Base-by-base conservation (phyloP, 2,888 invertebrate genomes). In the Orchesellides sinensis region DNA sequence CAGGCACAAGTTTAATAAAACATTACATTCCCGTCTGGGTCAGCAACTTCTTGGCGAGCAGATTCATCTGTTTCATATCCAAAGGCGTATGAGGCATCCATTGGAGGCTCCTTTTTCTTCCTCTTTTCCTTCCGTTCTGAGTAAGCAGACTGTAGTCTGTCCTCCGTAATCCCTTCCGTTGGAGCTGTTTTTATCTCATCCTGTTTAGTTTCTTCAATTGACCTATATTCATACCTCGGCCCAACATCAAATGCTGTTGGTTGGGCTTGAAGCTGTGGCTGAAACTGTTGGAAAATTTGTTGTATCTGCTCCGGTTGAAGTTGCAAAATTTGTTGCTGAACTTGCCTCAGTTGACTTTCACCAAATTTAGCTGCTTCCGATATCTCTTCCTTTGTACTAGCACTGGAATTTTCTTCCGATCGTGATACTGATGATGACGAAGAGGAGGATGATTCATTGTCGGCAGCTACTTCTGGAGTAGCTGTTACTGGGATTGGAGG, bases 21-120 rank as follows among this genome's bases (percentile, higher is more conserved):
- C n/a, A 74, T 78, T 35, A 87, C 84, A 73, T 85, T 87, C 12
- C 87, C 87, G 40, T 74, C 78, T 2, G 81, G 75, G 54, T 87
- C 87, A 2, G 85, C 61, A 29, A 77, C 79, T 78, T 87, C 87
- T 32, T 84, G 84, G 17, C 87, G 32, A 23, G 84, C 69, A 14
- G 85, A 83, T 61, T 87, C 87, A 49, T 81, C 81, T 0, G 81
- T 74, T 69, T 83, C 75, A 68, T 83, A 87, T 17, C 85, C 85
- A 61, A 87, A 87, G 1, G 84, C 83, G 65, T 87, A 87, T 1
- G 87, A 84, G 6, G 83, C 74, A 59, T 85, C 85, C 35, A 81
- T 61, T 0, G 84, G 75, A 1, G 73, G 73, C 19, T 77, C 32
- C 40, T 68, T 66, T 17, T 80, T 63, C 23, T 59, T 74, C 61